Evolutionary conservation across 2,797 vertebrate species (phyloP).

Genomic region (Hippocampus kuda): DNA sequence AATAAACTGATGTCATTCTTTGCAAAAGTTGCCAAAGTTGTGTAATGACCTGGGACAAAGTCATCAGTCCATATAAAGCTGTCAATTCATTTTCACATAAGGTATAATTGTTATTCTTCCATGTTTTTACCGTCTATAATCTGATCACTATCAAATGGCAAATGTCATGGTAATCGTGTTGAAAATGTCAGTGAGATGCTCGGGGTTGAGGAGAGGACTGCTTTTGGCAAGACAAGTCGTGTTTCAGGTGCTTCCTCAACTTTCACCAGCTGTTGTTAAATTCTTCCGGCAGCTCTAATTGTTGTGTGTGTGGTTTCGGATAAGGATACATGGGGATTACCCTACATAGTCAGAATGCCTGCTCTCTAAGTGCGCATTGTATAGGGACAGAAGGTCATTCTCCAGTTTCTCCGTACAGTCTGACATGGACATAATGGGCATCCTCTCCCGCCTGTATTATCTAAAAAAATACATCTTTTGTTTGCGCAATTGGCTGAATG

Average conservation of each 20-base stretch:
- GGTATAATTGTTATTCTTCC: slow-evolving; percentile 1
- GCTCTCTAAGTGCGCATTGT: slow-evolving; percentile 58
- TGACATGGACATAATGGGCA: slow-evolving; percentile 43
- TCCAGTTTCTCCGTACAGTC: slow-evolving; percentile 57
- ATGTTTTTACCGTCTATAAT: neutral
- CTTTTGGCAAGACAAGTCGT: slow-evolving; percentile 38
- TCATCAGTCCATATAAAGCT: neutral
- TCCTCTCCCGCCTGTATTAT: slow-evolving; percentile 40
- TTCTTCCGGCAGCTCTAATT: slow-evolving; percentile 70
- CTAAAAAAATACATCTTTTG: slow-evolving; percentile 59
- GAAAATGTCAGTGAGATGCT: slow-evolving; percentile 2
- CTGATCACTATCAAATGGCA: slow-evolving; percentile 2
- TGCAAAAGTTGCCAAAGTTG: neutral
- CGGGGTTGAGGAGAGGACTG: slow-evolving; percentile 26
- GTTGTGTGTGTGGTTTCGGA: slow-evolving; percentile 67
- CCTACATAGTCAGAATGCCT: slow-evolving; percentile 64
- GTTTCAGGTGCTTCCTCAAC: slow-evolving; percentile 49
- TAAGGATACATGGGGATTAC: slow-evolving; percentile 68
- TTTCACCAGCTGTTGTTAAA: slow-evolving; percentile 68
- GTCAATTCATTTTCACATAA: neutral
- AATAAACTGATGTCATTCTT: neutral
- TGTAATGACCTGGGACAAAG: neutral
- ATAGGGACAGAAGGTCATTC: slow-evolving; percentile 55
- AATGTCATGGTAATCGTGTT: neutral
- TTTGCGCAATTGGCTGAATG: slow-evolving; percentile 50